Evolutionary conservation across 2,888 invertebrate species (phyloP).

Genomic region (Caenorhabditis sp.): DNA sequence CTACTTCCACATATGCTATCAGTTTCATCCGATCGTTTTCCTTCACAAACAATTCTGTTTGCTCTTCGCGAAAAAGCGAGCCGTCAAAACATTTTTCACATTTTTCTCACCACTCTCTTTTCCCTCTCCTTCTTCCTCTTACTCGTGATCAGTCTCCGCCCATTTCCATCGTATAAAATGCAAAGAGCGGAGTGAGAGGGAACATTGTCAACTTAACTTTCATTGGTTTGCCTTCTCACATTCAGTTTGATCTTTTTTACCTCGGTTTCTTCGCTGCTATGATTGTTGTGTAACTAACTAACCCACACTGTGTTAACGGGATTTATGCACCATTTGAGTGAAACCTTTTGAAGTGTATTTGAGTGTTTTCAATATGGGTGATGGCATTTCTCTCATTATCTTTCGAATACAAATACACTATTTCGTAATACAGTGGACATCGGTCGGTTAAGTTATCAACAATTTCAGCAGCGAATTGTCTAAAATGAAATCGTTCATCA

Average conservation of each 20-base stretch:
- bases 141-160: slow-evolving; percentile 44
- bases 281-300: slow-evolving; percentile 59
- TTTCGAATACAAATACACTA: not conserved
- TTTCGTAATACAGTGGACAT: slow-evolving; percentile 28
- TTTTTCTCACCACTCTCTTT: slow-evolving; percentile 14
- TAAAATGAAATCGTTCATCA: slow-evolving; percentile 51
- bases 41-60: slow-evolving; percentile 46
- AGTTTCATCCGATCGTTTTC: slow-evolving; percentile 38
- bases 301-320: slow-evolving; percentile 44
- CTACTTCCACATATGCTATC: slow-evolving; percentile 36
- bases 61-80: slow-evolving; percentile 49
- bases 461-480: slow-evolving; percentile 47
- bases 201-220: slow-evolving; percentile 26
- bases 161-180: slow-evolving; percentile 51
- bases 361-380: slow-evolving; percentile 22
- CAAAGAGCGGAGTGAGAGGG: not conserved
- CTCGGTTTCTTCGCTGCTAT: slow-evolving; percentile 31
- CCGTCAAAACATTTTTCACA: slow-evolving; percentile 45
- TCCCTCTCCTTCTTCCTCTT: slow-evolving; percentile 15
- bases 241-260: not conserved
- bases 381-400: slow-evolving; percentile 19
- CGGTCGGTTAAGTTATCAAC: slow-evolving; percentile 41
- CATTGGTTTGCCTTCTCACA: not conserved
- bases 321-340: slow-evolving; percentile 23
- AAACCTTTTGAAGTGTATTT: slow-evolving; percentile 20